Base-by-base conservation (phyloP, 2,888 invertebrate genomes). In the Brachylomia viminalis region DNA sequence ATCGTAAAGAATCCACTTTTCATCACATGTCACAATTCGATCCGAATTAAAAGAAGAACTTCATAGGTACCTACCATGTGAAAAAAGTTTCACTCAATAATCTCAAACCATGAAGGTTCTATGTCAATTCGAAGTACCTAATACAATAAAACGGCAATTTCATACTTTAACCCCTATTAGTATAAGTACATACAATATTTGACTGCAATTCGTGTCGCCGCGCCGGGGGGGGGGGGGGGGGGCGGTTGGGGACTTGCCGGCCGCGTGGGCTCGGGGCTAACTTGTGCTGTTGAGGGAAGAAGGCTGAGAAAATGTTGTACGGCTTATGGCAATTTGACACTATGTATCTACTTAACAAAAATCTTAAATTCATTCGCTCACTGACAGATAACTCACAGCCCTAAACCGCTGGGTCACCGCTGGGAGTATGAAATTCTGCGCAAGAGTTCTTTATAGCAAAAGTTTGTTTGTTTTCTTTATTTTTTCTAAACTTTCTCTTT, bases 141-240 rank as follows among this genome's bases (percentile, higher is more conserved):
- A n/a, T n/a, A n/a, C n/a, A n/a, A n/a, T n/a, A n/a, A n/a, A n/a
- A n/a, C n/a, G n/a, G n/a, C n/a, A n/a, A n/a, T n/a, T n/a, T n/a
- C n/a, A n/a, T n/a, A n/a, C n/a, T n/a, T n/a, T n/a, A n/a, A n/a
- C n/a, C n/a, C n/a, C n/a, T n/a, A n/a, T n/a, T n/a, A n/a, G n/a
- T n/a, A n/a, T n/a, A n/a, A n/a, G 6, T 13, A 23, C 7, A 33
- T 54, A 11, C 17, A 42, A 67, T 71, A 54, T 81, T 49, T 23
- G 47, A 56, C 62, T 83, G 72, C 58, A 68, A 65, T 67, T 66
- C 61, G 54, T 66, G 71, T n/a, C n/a, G n/a, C n/a, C n/a, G n/a
- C n/a, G n/a, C n/a, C n/a, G n/a, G n/a, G n/a, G n/a, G n/a, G n/a
- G n/a, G n/a, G n/a, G n/a, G n/a, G n/a, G n/a, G n/a, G n/a, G n/a